Percentiles rank a stretch among this genome's conserved stretches.
Conservation (phyloP, 2,797 vertebrate genomes). For the Tangara arthus region DNA sequence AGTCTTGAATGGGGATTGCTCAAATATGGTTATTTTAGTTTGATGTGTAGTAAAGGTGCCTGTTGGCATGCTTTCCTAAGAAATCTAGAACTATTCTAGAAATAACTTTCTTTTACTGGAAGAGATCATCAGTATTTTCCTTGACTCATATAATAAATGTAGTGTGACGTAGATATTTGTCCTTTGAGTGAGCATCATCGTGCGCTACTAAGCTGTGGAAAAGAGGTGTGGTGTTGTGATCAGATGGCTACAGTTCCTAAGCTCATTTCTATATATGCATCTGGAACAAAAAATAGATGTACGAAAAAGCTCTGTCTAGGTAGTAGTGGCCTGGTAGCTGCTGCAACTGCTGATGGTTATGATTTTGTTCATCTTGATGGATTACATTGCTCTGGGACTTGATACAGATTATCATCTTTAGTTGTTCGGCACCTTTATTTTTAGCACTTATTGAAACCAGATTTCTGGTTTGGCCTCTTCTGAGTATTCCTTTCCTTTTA, state of each 20-base stretch:
- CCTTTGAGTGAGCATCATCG: neutral
- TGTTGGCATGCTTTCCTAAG: neutral
- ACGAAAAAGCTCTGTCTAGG: neutral
- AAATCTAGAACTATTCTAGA: neutral
- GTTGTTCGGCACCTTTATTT: neutral
- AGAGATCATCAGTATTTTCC: neutral
- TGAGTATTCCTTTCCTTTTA: neutral
- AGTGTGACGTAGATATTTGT: neutral
- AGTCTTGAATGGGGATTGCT: neutral
- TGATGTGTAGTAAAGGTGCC: neutral
- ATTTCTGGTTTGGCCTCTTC: neutral
- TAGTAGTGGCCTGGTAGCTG: neutral
- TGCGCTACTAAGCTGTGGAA: neutral
- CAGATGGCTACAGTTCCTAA: neutral
- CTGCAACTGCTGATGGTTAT: neutral
- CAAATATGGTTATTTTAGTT: neutral
- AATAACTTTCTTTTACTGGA: neutral
- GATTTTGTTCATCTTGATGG: neutral
- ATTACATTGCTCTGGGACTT: neutral
- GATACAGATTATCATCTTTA: neutral
- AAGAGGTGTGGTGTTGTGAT: neutral
- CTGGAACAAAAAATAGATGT: neutral
- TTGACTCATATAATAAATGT: neutral
- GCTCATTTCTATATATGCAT: rapidly evolving
- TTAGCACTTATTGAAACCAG: neutral